Base-by-base conservation (phyloP, 1,140 invertebrate genomes). In the Ectropis grisescens region DNA sequence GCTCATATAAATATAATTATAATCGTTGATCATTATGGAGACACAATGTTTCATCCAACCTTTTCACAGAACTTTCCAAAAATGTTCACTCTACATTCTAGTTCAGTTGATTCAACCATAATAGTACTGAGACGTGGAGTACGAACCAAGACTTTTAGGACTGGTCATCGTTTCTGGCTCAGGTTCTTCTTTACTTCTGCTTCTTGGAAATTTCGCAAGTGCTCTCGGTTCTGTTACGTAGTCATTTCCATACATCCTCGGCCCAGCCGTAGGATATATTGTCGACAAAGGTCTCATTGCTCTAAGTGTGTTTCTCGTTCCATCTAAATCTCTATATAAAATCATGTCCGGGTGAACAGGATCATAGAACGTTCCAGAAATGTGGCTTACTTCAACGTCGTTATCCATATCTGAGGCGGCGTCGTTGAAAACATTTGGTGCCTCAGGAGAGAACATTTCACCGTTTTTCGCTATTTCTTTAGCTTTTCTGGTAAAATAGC, bases 331-430 rank as follows among this genome's bases (percentile, higher is more conserved):
- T 37, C 67, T 67, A 31, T 81, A 83, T 9, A 82, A 35, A 29
- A 79, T 72, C 67, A 83, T 80, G 33, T 83, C 82, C 12, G 82
- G 82, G 49, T 82, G 79, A 1, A 70, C 47, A 2, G 79, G 76
- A 46, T 82, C 80, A 24, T 80, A 79, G 47, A 83, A 82, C 0
- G 76, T 79, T 46, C 76, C 78, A 46, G 79, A 70, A 26, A 79
- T 78, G 16, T 78, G 76, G 35, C 71, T 79, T 2, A 83, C 67
- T 14, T 81, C 79, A 6, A 67, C 64, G 42, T 83, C 82, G 16
- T 78, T 78, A 28, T 83, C 82, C 9, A 82, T 71, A 38, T 83
- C 82, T 11, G 82, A 82, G n/a, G 67, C 58, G 2, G 62, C 64
- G 35, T 83, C 79, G 16, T 58, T 72, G 39, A 83, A 83, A 3